Conservation (phyloP, 2,797 vertebrate genomes). For the Cyclopterus lumpus region DNA sequence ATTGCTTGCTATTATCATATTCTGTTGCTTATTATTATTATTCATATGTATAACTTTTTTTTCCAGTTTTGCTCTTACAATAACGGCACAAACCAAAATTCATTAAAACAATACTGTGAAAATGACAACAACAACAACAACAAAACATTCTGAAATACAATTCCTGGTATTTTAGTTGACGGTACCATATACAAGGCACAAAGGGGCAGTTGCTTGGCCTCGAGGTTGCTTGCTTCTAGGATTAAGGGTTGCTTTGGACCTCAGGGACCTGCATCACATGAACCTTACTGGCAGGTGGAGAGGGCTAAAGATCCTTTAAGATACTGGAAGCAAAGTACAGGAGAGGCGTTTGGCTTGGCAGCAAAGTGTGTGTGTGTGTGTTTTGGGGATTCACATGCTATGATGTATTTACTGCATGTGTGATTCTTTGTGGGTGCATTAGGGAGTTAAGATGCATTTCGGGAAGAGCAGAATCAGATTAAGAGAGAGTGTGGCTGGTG, state of each 20-base stretch:
- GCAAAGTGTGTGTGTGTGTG: neutral
- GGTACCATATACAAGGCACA: constrained; percentile 2
- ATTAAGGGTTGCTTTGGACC: constrained; percentile 46
- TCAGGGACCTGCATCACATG: constrained; percentile 30
- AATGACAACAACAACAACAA: neutral
- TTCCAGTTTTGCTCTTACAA: neutral
- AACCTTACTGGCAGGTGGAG: constrained; percentile 31
- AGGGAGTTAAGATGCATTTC: constrained; percentile 30
- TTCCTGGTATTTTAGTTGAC: constrained; percentile 5
- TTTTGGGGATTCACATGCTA: neutral
- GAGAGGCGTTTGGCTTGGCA: neutral
- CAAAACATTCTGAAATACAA: neutral
- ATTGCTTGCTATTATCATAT: neutral
- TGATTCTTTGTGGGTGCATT: constrained; percentile 16
- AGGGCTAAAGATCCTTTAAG: constrained; percentile 43
- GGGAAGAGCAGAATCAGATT: constrained; percentile 27
- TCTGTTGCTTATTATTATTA: neutral
- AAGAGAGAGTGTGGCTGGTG: constrained; percentile 13
- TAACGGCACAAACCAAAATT: neutral
- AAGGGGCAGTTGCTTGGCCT: constrained; percentile 25
- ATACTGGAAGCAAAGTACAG: constrained; percentile 25
- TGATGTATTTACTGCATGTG: constrained; percentile 1
- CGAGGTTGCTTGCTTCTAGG: constrained; percentile 21
- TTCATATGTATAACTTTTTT: neutral
- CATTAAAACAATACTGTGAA: neutral